Conservation (phyloP, 2,888 invertebrate genomes). For the Protonemura montana region DNA sequence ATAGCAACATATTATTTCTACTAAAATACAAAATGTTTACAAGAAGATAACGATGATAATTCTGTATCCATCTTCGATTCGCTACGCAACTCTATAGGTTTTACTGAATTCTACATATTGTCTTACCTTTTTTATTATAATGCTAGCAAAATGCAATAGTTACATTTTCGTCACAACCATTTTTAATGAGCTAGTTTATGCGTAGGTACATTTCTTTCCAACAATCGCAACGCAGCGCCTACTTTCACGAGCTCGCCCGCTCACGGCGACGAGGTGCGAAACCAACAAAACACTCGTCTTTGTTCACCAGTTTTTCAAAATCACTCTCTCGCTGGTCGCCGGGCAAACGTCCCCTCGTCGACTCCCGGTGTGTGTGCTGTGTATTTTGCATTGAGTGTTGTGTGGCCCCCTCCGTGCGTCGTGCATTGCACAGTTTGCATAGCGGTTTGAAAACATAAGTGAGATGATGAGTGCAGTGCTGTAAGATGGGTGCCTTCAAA, state of each 20-base stretch:
- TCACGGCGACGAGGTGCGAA: not conserved
- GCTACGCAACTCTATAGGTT: not conserved
- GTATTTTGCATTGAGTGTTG: not conserved
- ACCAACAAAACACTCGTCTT: not conserved
- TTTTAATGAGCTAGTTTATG: conserved; percentile 9
- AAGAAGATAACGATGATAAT: not conserved
- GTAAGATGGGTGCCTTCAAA: not conserved
- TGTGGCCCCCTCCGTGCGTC: not conserved
- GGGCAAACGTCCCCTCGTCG: not conserved
- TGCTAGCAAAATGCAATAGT: conserved; percentile 13
- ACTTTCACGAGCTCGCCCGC: not conserved
- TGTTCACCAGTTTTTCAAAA: not conserved
- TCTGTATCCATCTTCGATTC: not conserved
- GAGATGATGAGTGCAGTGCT: not conserved
- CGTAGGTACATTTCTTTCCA: not conserved
- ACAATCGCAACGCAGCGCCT: not conserved
- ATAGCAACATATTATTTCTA: not conserved
- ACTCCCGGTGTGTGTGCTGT: not conserved
- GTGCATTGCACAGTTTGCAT: not conserved
- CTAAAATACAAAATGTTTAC: not conserved
- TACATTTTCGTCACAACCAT: conserved; percentile 29
- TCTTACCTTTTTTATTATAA: conserved; percentile 14
- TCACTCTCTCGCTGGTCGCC: not conserved
- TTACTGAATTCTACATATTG: not conserved
- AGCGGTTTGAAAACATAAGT: not conserved